These are phyloP conservation scores for Scytalopus superciliaris DNA, from an alignment of 2,113 vertebrate species.

Conservation along the genomic window DNA sequence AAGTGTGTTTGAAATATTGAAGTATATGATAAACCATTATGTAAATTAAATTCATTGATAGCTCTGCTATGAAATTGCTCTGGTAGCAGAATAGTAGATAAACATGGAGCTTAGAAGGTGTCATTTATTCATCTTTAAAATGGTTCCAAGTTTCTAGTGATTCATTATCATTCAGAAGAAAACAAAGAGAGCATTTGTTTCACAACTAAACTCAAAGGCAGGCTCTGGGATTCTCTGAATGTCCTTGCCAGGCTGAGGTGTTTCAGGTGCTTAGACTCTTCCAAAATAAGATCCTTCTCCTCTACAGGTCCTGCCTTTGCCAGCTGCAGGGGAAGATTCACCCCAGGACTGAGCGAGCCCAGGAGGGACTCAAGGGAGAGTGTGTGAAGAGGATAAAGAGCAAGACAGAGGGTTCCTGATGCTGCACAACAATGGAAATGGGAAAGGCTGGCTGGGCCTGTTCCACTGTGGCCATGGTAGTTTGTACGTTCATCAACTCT, in stretches of 20 bases:
- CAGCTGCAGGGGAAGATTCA: background rate
- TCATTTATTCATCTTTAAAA: constrained; percentile 66
- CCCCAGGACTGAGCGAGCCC: background rate
- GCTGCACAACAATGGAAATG: background rate
- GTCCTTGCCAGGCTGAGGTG: background rate
- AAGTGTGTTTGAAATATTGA: constrained; percentile 52
- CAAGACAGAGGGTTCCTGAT: background rate
- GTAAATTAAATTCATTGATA: constrained; percentile 61
- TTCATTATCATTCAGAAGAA: constrained; percentile 50
- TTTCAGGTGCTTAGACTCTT: background rate
- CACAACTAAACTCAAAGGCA: background rate
- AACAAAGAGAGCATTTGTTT: constrained; percentile 59
- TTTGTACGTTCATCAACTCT: accelerated
- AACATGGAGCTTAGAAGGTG: constrained; percentile 63
- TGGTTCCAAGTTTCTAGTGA: constrained; percentile 32
- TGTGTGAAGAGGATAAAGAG: background rate
- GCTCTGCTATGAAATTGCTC: constrained; percentile 48
- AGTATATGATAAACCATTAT: constrained; percentile 52
- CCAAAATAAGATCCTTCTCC: background rate
- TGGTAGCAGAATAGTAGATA: constrained; percentile 65
- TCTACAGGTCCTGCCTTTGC: background rate
- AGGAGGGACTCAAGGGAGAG: background rate
- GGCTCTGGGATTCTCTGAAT: background rate
- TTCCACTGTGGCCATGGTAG: accelerated
- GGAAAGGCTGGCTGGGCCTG: background rate